Conservation (phyloP, 2,888 invertebrate species). For the Hemaris fuciformis region DNA sequence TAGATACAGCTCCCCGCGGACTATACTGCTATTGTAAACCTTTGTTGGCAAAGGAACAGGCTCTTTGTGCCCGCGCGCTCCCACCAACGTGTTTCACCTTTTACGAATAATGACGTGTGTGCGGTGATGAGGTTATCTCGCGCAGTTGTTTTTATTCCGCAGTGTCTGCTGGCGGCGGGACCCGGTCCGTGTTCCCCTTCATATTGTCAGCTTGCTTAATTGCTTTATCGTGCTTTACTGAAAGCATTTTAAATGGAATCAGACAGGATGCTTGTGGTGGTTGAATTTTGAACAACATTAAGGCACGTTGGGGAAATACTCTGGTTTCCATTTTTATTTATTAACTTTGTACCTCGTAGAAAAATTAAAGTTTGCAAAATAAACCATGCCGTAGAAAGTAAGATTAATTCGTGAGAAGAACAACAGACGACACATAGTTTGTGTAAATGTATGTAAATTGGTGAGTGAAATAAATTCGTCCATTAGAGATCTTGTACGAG, state of each 20-base stretch:
- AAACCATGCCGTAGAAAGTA: too few species aligned
- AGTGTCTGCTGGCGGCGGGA: not conserved
- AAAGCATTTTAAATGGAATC: not conserved
- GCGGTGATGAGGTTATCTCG: not conserved
- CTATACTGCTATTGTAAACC: not conserved
- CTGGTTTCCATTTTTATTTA: too few species aligned
- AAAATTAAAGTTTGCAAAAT: too few species aligned
- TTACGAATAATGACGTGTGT: constrained; percentile 1
- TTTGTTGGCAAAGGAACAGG: not conserved
- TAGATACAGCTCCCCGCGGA: not conserved
- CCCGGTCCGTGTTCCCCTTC: not conserved
- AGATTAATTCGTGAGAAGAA: too few species aligned
- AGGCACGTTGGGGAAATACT: too few species aligned
- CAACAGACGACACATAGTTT: too few species aligned
- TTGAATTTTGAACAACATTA: not conserved
- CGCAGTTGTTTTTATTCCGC: not conserved
- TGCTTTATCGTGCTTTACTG: not conserved
- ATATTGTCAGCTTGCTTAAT: not conserved
- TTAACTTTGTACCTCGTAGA: too few species aligned
- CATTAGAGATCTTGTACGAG: too few species aligned
- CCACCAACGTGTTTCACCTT: not conserved
- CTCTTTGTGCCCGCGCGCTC: not conserved
- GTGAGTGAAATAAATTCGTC: too few species aligned
- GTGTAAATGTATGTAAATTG: too few species aligned
- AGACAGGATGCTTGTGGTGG: not conserved